Conservation (phyloP, 2,113 vertebrate genomes). For the Crotophaga sulcirostris region DNA sequence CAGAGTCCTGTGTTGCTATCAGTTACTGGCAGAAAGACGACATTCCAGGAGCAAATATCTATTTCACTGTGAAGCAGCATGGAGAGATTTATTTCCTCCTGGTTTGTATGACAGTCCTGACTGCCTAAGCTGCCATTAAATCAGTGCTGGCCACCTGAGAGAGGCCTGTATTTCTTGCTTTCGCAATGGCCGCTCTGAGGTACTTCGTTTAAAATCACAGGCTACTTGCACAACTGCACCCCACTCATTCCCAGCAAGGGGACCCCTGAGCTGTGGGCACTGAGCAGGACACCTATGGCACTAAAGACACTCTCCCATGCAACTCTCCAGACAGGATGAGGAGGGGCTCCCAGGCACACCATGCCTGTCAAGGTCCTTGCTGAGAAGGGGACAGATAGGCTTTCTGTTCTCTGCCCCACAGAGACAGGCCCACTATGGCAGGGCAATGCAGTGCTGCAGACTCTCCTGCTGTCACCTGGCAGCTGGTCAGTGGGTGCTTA, state of each 20-base stretch:
- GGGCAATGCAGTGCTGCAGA: neutral
- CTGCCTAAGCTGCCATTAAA: neutral
- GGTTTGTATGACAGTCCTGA: neutral
- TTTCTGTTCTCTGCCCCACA: neutral
- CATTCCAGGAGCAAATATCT: neutral
- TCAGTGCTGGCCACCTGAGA: neutral
- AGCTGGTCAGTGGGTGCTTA: neutral
- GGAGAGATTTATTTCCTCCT: neutral
- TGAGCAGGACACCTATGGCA: neutral
- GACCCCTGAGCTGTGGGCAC: neutral
- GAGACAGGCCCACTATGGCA: accelerated
- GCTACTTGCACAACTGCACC: neutral
- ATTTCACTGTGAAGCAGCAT: neutral
- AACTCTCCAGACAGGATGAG: neutral
- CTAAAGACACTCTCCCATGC: neutral
- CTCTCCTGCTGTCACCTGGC: no score
- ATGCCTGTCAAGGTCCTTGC: neutral
- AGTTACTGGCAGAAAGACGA: neutral
- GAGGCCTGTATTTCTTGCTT: neutral
- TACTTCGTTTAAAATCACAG: neutral
- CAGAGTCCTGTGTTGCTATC: neutral
- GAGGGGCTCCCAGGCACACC: neutral
- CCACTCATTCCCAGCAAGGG: neutral
- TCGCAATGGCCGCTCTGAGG: neutral
- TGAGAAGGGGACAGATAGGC: neutral